phyloP scores from a whole-genome alignment of 2,888 invertebrate genomes.

The Ctena decussata region DNA sequence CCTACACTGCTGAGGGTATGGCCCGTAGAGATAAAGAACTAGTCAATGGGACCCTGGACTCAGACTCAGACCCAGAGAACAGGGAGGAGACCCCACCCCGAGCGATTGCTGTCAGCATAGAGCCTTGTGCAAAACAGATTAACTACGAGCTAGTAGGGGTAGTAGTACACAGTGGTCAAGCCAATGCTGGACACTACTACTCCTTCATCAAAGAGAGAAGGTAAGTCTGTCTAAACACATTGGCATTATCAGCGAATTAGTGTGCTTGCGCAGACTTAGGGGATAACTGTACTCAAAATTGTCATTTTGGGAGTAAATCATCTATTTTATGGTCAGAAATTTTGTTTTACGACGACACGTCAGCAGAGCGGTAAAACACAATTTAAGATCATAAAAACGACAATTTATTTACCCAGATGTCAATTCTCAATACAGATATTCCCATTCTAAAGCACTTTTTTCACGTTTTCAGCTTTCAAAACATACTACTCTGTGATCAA shows the following conservation, averaged over 20 bases:
- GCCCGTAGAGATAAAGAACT: constrained; percentile 75
- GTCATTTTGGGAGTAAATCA: too few relatives aligned
- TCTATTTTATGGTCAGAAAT: too few relatives aligned
- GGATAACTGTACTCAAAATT: too few relatives aligned
- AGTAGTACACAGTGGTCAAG: constrained; percentile 88
- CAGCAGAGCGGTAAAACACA: too few relatives aligned
- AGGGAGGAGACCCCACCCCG: constrained; percentile 56
- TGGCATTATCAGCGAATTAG: too few relatives aligned
- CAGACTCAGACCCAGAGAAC: constrained; percentile 55
- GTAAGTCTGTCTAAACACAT: constrained; percentile 67
- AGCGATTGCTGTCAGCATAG: constrained; percentile 68
- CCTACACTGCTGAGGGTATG: constrained; percentile 88
- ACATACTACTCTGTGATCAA: too few relatives aligned
- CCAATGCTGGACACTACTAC: constrained; percentile 89
- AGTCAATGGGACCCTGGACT: constrained; percentile 43
- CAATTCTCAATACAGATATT: too few relatives aligned
- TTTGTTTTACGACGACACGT: too few relatives aligned
- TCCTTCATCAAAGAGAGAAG: constrained; percentile 88
- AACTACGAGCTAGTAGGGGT: constrained; percentile 88
- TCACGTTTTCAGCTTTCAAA: not conserved
- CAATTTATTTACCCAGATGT: not conserved
- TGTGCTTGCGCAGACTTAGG: too few relatives aligned
- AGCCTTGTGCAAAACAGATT: constrained; percentile 78
- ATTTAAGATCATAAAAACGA: too few relatives aligned
- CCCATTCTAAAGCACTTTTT: too few relatives aligned